phyloP scores from a whole-genome alignment of 2,888 invertebrate species.

The Metellina segmentata region DNA sequence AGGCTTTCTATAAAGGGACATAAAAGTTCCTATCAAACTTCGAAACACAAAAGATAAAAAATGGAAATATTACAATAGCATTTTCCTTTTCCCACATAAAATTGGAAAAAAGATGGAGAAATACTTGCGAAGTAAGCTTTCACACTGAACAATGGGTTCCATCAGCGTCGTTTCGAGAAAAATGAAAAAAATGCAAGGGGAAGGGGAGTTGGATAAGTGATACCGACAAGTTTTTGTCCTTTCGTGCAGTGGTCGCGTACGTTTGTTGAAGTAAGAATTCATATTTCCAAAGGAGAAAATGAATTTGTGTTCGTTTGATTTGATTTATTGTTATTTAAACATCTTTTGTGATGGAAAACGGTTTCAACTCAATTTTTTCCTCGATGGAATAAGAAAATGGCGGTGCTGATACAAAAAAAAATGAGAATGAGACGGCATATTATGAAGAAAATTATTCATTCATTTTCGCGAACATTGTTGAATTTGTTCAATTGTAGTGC shows the following conservation, averaged over 20 bases:
- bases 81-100: not conserved
- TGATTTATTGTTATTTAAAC: not conserved
- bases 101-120: not conserved
- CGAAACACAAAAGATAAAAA: not conserved
- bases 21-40: not conserved
- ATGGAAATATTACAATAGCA: not conserved
- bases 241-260: not conserved
- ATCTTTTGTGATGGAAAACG: not conserved
- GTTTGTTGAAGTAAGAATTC: not conserved
- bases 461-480: not conserved
- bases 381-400: not conserved
- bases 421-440: not conserved
- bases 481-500: too few relatives aligned
- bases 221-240: not conserved
- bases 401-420: not conserved
- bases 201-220: not conserved
- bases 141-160: not conserved
- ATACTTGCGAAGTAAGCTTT: not conserved
- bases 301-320: not conserved
- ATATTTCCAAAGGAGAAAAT: not conserved
- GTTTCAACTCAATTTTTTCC: not conserved
- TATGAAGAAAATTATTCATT: not conserved
- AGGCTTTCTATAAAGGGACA: not conserved
- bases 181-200: not conserved
- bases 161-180: not conserved